Evolutionary conservation across 2,113 vertebrate genomes (phyloP).

Genomic region (Dolichallabes microphthalmus): DNA sequence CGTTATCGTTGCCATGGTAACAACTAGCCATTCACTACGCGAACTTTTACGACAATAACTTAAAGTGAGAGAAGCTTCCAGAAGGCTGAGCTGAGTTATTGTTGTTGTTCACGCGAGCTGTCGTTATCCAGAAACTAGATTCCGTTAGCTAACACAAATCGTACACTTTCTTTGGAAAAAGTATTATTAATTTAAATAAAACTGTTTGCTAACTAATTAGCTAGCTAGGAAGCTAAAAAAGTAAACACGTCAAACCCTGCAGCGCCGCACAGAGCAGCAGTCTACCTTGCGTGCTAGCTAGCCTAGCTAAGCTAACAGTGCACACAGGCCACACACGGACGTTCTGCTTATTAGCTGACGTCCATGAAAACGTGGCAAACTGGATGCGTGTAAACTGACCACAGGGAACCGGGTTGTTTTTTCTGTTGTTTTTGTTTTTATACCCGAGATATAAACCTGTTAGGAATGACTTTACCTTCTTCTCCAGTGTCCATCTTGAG

Average conservation of each 20-base stretch:
- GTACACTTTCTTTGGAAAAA: background rate
- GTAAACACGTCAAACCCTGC: background rate
- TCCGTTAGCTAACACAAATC: background rate
- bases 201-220: background rate
- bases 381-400: background rate
- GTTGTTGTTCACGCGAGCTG: too few relatives aligned
- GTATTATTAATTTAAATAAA: background rate
- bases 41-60: background rate
- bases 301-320: background rate
- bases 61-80: background rate
- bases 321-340: background rate
- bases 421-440: background rate
- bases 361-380: background rate
- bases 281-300: background rate
- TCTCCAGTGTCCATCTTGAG: conserved; percentile 61
- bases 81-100: background rate
- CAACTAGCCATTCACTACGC: background rate
- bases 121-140: background rate
- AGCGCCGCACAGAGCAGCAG: background rate
- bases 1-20: background rate
- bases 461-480: conserved; percentile 49
- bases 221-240: background rate
- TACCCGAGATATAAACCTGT: background rate
- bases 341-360: too few relatives aligned
- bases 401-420: background rate